phyloP scores from a whole-genome alignment of 1,140 invertebrate genomes.

The Calycopis cecrops region DNA sequence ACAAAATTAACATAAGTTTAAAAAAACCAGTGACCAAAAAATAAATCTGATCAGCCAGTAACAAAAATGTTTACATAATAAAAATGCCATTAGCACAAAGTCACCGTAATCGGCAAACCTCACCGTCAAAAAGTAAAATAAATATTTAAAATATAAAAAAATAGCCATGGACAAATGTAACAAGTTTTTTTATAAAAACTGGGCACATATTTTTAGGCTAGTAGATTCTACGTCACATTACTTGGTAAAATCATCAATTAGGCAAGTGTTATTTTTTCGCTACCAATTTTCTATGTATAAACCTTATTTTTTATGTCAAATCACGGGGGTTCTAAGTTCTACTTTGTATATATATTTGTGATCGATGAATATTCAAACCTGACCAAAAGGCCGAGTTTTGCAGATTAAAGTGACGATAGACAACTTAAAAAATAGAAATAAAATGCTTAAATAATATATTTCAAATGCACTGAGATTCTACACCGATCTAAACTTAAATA shows the following conservation, averaged over 20 bases:
- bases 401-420: constrained; percentile 1
- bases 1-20: constrained; percentile 2
- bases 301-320: too few species aligned
- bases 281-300: too few species aligned
- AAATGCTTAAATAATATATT: constrained; percentile 27
- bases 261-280: too few species aligned
- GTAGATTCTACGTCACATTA: too few species aligned
- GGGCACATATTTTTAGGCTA: too few species aligned
- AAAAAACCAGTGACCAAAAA: not conserved
- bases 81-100: not conserved
- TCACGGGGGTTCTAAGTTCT: too few species aligned
- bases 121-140: not conserved
- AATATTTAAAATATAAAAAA: too few species aligned
- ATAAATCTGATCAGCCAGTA: not conserved
- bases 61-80: constrained; percentile 1
- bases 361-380: too few species aligned
- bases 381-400: not conserved
- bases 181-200: too few species aligned
- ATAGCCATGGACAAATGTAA: too few species aligned
- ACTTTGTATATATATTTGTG: too few species aligned
- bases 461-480: constrained; percentile 57
- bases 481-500: constrained; percentile 45
- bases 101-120: not conserved
- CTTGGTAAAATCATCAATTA: too few species aligned
- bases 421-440: constrained; percentile 18